Conservation (phyloP, 2,888 invertebrate genomes). For the Thereva unica region DNA sequence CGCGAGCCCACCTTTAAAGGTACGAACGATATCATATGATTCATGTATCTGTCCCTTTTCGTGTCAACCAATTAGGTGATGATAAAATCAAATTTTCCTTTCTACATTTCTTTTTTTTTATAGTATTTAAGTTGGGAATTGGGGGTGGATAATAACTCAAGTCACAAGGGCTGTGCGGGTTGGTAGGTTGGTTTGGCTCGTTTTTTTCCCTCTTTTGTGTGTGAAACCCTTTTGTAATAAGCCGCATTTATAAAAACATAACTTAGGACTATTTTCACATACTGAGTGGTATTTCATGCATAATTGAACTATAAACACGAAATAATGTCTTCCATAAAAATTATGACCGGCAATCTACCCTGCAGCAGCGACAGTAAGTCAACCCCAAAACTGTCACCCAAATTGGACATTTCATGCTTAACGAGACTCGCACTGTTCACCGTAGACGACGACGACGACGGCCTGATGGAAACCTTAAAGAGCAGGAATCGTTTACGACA, state of each 20-base stretch:
- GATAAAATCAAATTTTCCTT: conserved; percentile 23
- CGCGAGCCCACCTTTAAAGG: too few species aligned
- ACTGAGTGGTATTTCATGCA: conserved; percentile 22
- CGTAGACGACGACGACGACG: background rate
- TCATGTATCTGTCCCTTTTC: conserved; percentile 4
- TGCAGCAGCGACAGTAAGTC: conserved; percentile 6
- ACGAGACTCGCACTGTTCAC: conserved; percentile 24
- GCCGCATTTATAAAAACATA: conserved; percentile 20
- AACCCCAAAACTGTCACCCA: conserved; percentile 33
- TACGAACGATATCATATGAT: background rate
- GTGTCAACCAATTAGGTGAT: conserved; percentile 18
- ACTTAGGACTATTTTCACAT: conserved; percentile 29
- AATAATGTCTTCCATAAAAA: conserved; percentile 34
- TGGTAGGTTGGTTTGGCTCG: too few species aligned
- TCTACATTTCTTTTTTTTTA: too few species aligned
- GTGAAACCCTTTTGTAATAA: conserved; percentile 8
- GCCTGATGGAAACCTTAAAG: conserved; percentile 12
- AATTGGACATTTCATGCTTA: conserved; percentile 35
- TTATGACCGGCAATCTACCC: conserved; percentile 15
- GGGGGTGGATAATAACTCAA: too few species aligned
- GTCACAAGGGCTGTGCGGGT: too few species aligned
- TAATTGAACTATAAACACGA: conserved; percentile 35
- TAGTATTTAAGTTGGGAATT: too few species aligned
- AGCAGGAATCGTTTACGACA: conserved; percentile 31
- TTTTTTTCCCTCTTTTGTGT: too few species aligned